Conservation (phyloP, 2,113 vertebrate species). For the Vidua macroura region DNA sequence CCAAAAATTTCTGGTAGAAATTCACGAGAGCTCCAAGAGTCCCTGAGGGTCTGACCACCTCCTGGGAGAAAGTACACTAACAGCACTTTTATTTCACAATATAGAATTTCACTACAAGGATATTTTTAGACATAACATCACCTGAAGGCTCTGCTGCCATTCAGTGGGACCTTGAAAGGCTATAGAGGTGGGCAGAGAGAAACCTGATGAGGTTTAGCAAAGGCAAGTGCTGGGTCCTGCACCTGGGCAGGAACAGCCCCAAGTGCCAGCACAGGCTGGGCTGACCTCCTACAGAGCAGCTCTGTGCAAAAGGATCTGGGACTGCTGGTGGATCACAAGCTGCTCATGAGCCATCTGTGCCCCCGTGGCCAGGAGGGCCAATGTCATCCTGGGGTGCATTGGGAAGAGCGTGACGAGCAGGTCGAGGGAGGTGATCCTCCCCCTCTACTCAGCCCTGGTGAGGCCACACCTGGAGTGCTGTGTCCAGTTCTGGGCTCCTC, state of each 20-base stretch:
- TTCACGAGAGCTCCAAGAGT: background rate
- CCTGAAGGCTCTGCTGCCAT: background rate
- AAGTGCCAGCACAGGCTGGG: background rate
- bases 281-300: background rate
- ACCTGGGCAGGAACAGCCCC: background rate
- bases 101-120: background rate
- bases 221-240: fast-evolving
- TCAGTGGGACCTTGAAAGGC: background rate
- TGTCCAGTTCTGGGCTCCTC: background rate
- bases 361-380: background rate
- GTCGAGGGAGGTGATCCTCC: background rate
- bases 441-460: background rate
- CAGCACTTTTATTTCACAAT: background rate
- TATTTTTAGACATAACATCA: background rate
- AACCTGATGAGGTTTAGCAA: background rate
- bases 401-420: background rate
- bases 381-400: background rate
- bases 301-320: background rate
- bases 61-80: background rate
- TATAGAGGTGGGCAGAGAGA: background rate
- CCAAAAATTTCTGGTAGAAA: background rate
- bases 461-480: background rate
- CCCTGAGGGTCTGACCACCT: background rate
- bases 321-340: background rate
- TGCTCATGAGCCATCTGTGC: background rate